Base-by-base conservation (phyloP, 2,888 invertebrate genomes). In the Iselma pallidipennis region DNA sequence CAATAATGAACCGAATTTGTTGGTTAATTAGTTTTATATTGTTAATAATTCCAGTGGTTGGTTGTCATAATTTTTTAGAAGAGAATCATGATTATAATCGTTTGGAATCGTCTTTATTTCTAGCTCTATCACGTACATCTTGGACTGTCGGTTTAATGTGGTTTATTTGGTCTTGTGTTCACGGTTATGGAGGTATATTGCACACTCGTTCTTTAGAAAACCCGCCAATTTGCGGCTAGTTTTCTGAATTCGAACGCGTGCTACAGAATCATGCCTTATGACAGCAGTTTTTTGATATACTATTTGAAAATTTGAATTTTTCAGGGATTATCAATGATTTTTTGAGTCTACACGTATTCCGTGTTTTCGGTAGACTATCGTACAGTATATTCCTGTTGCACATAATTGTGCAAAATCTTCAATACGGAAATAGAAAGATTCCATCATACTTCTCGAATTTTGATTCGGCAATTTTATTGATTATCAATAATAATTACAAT, bases 141-240 rank as follows among this genome's bases (percentile, higher is more conserved):
- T 86, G 86, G 86, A 79, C 81, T 0, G 52, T 81, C 4, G 82
- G 81, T 4, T 67, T 85, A 12, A 77, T 76, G 21, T 86, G 86
- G 86, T 77, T 86, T 2, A 80, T 86, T 50, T 83, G 83, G 72
- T 81, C 83, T 33, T 84, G 84, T 65, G 76, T 79, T 19, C 77
- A 80, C 50, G 85, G 85, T 26, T 78, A 82, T 69, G 85, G 84
- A 74, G 83, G 83, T 54, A 61, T n/a, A n/a, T n/a, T n/a, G n/a
- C n/a, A n/a, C n/a, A n/a, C n/a, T n/a, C n/a, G n/a, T n/a, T n/a
- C n/a, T n/a, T n/a, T n/a, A n/a, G n/a, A n/a, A n/a, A n/a, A n/a
- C n/a, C n/a, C n/a, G n/a, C n/a, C n/a, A n/a, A n/a, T n/a, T n/a
- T n/a, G n/a, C n/a, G n/a, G n/a, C n/a, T n/a, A n/a, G n/a, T n/a